phyloP scores from a whole-genome alignment of 2,797 vertebrate species.

The Silurus aristotelis region DNA sequence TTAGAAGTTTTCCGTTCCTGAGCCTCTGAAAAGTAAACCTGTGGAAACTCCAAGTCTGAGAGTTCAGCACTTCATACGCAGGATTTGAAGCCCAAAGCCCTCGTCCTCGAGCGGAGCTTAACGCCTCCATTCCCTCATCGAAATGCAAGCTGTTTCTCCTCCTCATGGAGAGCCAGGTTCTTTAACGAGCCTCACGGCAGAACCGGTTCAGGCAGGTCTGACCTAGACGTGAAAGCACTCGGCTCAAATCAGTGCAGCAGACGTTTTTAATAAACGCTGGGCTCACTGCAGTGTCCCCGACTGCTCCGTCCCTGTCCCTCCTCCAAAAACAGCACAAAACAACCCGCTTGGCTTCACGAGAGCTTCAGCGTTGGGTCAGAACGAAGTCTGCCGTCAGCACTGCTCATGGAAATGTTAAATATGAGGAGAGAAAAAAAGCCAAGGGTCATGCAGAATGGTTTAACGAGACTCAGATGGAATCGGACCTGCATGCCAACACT shows the following conservation, averaged over 20 bases:
- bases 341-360: neutral
- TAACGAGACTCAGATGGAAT: conserved; percentile 9
- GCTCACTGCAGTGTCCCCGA: conserved; percentile 8
- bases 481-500: neutral
- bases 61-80: conserved; percentile 21
- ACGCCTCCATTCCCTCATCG: neutral
- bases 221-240: conserved; percentile 12
- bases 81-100: conserved; percentile 25
- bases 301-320: conserved; percentile 21
- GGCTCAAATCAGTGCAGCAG: conserved; percentile 6
- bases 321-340: conserved; percentile 28
- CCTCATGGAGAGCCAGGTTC: neutral
- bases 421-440: neutral
- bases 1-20: neutral
- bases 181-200: neutral
- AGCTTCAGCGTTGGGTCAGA: neutral
- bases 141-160: conserved; percentile 20
- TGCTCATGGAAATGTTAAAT: neutral
- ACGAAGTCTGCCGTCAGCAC: neutral
- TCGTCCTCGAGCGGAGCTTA: neutral
- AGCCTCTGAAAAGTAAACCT: neutral
- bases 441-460: neutral
- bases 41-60: neutral
- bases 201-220: conserved; percentile 8
- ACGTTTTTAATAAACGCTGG: conserved; percentile 16